A percentile compares a stretch with the other conserved stretches of the same genome.
phyloP scores from a whole-genome alignment of 2,888 invertebrate species.

The Malthinus seriepunctatus region DNA sequence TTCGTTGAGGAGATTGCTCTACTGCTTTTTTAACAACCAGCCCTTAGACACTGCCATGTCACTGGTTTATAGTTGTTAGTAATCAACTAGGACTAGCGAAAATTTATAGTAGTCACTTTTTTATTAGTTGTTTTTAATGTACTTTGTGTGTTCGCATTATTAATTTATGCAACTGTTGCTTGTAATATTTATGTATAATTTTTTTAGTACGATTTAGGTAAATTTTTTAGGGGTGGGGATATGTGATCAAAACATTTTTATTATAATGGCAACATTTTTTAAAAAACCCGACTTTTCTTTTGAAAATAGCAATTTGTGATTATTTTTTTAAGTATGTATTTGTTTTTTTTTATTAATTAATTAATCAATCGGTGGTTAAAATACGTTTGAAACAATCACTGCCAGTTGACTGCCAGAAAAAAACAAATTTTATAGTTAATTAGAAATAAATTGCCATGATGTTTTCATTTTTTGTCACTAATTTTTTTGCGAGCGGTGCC shows the following conservation, averaged over 20 bases:
- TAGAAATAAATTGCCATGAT: conserved; percentile 34
- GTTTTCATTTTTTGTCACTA: conserved; percentile 26
- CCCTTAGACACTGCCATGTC: conserved; percentile 38
- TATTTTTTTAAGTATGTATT: conserved; percentile 30
- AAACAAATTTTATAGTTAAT: conserved; percentile 34
- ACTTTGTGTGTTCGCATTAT: conserved; percentile 47
- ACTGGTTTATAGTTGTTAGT: conserved; percentile 36
- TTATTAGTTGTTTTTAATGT: conserved; percentile 33
- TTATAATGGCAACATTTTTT: neutral
- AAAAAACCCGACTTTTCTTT: neutral
- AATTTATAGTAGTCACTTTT: conserved; percentile 34
- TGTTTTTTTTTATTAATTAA: no score
- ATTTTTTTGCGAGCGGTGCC: conserved; percentile 26
- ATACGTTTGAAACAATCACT: conserved; percentile 37
- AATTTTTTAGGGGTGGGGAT: conserved; percentile 1
- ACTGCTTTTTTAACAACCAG: conserved; percentile 34
- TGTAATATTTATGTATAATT: conserved; percentile 26
- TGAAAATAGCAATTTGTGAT: conserved; percentile 20
- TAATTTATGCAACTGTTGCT: conserved; percentile 38
- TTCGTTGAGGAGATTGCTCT: conserved; percentile 32
- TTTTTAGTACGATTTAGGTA: conserved; percentile 5
- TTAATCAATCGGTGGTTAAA: conserved; percentile 32
- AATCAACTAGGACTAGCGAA: conserved; percentile 33
- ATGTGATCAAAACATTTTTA: conserved; percentile 4
- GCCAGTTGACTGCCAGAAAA: conserved; percentile 40